Percentiles rank a stretch among this genome's conserved stretches.
These are phyloP conservation scores for Campoletis sonorensis DNA, from an alignment of 1,140 invertebrate species.

Conservation along the genomic window DNA sequence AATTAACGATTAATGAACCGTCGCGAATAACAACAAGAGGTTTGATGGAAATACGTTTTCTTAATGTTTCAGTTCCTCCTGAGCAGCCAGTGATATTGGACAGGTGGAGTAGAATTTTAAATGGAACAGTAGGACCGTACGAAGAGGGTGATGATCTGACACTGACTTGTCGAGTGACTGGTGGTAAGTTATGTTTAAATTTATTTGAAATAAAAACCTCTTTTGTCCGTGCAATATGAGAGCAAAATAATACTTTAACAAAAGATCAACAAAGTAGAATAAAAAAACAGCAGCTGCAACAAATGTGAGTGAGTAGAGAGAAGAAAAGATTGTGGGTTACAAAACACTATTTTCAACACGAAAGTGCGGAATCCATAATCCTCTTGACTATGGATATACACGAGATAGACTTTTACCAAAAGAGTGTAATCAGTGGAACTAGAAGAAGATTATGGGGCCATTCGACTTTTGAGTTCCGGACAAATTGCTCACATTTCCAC, in stretches of 20 bases:
- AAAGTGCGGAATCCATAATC: conserved; percentile 2
- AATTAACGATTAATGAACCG: not conserved
- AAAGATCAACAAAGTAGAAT: not conserved
- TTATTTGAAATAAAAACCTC: not conserved
- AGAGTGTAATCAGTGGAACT: conserved; percentile 2
- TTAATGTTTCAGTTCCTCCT: conserved; percentile 86
- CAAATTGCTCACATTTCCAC: conserved; percentile 51
- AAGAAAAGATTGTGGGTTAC: not conserved
- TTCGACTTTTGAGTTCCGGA: conserved; percentile 47
- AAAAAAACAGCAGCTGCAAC: not conserved
- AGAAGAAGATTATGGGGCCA: not conserved
- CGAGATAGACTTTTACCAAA: not conserved
- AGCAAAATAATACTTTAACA: too few species aligned
- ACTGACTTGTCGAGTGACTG: conserved; percentile 80
- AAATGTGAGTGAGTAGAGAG: not conserved
- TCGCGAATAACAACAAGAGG: conserved; percentile 4
- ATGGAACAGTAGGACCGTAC: conserved; percentile 84
- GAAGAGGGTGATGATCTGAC: conserved; percentile 79
- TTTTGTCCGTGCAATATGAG: too few species aligned
- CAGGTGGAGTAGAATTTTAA: conserved; percentile 84
- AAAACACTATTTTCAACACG: not conserved
- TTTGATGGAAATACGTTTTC: conserved; percentile 45
- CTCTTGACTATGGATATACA: not conserved
- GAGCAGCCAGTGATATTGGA: conserved; percentile 90
- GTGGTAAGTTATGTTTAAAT: conserved; percentile 77